Conservation (phyloP, 2,888 invertebrate genomes). For the Callyntrura sp. region DNA sequence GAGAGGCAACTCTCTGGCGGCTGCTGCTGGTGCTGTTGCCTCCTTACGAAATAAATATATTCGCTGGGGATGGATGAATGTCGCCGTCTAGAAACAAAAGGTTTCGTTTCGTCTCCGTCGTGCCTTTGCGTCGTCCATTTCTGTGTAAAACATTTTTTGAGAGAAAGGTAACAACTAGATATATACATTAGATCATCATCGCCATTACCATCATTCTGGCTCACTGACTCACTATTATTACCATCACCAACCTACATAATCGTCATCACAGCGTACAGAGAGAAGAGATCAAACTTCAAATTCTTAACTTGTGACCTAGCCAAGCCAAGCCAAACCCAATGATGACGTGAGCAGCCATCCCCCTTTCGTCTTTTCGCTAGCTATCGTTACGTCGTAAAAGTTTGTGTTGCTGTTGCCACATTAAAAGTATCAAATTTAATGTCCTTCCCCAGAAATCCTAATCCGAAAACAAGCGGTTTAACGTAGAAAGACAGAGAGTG, state of each 20-base stretch:
- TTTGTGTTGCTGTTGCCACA: conserved; percentile 70
- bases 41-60: conserved; percentile 40
- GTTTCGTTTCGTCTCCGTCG: conserved; percentile 68
- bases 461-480: conserved; percentile 64
- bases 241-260: conserved; percentile 60
- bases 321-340: conserved; percentile 40
- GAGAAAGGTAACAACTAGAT: conserved; percentile 8
- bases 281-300: conserved; percentile 33
- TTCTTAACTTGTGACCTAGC: conserved; percentile 63
- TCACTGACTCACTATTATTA: neutral
- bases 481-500: neutral
- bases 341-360: conserved; percentile 26
- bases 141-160: conserved; percentile 4
- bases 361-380: conserved; percentile 18
- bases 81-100: conserved; percentile 79
- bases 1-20: conserved; percentile 51
- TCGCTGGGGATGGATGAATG: conserved; percentile 50
- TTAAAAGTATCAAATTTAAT: conserved; percentile 78
- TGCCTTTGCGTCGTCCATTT: neutral
- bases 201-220: neutral
- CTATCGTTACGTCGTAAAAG: conserved; percentile 59
- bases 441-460: conserved; percentile 61
- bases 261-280: neutral
- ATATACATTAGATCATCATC: conserved; percentile 13
- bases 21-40: conserved; percentile 28